phyloP scores from a whole-genome alignment of 2,797 vertebrate species.

The Sebastes iracundus region DNA sequence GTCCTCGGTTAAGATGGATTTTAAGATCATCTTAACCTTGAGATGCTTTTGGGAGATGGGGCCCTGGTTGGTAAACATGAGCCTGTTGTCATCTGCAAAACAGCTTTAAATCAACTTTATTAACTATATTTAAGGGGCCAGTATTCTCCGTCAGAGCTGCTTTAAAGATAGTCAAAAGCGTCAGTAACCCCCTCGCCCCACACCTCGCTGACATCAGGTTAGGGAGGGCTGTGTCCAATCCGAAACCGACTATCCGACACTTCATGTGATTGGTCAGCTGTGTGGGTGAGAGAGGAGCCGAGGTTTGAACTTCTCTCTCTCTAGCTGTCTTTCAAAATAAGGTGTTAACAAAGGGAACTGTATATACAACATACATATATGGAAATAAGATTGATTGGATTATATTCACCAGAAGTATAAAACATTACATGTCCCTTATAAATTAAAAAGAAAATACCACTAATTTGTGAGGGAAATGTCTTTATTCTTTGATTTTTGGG shows the following conservation, averaged over 20 bases:
- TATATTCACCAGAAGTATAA: too few relatives aligned
- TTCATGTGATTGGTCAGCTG: background rate
- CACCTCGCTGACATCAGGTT: fast-evolving
- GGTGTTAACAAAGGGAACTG: too few relatives aligned
- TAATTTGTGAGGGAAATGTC: too few relatives aligned
- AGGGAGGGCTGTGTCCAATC: background rate
- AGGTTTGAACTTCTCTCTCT: background rate
- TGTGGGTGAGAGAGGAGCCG: background rate
- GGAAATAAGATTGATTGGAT: too few relatives aligned
- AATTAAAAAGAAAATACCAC: too few relatives aligned
- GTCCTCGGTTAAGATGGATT: background rate
- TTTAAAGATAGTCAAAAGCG: background rate
- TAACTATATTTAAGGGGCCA: background rate
- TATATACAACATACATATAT: too few relatives aligned
- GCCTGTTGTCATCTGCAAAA: background rate
- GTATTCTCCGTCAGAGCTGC: background rate
- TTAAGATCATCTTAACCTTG: background rate
- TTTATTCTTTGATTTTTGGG: too few relatives aligned
- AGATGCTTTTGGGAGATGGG: background rate
- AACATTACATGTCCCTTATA: too few relatives aligned
- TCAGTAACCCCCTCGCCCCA: background rate
- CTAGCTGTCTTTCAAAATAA: background rate
- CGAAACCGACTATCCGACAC: too few relatives aligned
- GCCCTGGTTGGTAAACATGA: background rate
- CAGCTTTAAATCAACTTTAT: background rate